Evolutionary conservation across 2,888 invertebrate genomes (phyloP).

Genomic region (Panzeria rudis): DNA sequence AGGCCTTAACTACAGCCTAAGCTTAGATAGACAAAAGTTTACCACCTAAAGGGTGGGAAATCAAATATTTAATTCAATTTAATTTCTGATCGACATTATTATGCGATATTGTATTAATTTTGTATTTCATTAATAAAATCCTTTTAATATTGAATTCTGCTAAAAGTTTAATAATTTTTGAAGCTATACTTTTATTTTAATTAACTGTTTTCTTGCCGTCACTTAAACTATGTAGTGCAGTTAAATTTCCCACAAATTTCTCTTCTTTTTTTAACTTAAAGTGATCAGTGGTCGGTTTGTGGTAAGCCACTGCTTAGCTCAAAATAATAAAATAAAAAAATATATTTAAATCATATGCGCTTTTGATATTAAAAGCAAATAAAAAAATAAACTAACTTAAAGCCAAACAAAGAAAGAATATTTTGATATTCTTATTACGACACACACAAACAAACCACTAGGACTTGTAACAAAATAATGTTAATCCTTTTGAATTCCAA

Average conservation of each 20-base stretch:
- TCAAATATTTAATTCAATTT: no score
- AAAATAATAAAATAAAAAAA: slow-evolving; percentile 27
- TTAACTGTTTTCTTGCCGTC: no score
- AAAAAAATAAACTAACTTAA: slow-evolving; percentile 12
- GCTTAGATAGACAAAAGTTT: no score
- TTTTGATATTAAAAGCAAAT: background rate
- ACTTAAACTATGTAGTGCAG: no score
- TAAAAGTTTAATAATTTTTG: no score
- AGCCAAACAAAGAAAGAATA: background rate
- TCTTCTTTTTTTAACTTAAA: background rate
- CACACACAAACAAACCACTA: slow-evolving; percentile 16
- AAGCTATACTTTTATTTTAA: no score
- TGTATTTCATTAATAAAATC: no score
- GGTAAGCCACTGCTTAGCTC: slow-evolving; percentile 58
- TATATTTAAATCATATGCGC: background rate
- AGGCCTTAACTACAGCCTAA: no score
- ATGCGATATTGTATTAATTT: no score
- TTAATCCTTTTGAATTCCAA: slow-evolving; percentile 65
- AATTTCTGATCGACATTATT: no score
- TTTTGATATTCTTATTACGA: slow-evolving; percentile 29
- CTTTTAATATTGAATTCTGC: no score
- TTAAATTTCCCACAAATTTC: background rate
- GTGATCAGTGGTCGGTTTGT: slow-evolving; percentile 62
- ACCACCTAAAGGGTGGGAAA: no score
- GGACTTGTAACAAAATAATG: slow-evolving; percentile 33